A percentile compares a stretch with the other conserved stretches of the same genome.
These are phyloP conservation scores for Hyposmocoma kahamanoa DNA, from an alignment of 1,140 invertebrate species.

Conservation along the genomic window DNA sequence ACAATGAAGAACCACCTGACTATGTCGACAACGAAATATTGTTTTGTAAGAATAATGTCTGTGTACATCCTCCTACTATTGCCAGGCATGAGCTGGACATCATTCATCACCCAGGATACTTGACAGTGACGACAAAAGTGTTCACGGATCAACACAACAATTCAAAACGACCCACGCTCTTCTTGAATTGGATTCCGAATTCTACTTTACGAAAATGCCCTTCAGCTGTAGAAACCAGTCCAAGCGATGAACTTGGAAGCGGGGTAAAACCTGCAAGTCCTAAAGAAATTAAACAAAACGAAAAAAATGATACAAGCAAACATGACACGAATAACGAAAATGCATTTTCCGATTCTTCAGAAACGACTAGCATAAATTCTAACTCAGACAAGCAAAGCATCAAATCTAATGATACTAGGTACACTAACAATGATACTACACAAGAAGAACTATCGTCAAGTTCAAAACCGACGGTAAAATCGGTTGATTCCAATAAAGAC, in stretches of 20 bases:
- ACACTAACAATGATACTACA: slow-evolving; percentile 54
- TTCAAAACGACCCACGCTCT: slow-evolving; percentile 84
- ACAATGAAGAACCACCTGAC: slow-evolving; percentile 73
- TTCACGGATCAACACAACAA: slow-evolving; percentile 82
- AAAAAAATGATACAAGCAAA: slow-evolving; percentile 20
- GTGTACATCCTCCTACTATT: slow-evolving; percentile 92
- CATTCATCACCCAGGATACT: slow-evolving; percentile 92
- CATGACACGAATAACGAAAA: slow-evolving; percentile 44
- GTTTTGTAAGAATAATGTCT: slow-evolving; percentile 95
- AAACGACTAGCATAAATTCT: slow-evolving; percentile 68
- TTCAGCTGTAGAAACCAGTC: slow-evolving; percentile 79
- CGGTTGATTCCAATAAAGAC: slow-evolving; percentile 50
- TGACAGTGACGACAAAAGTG: slow-evolving; percentile 87
- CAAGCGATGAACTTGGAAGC: slow-evolving; percentile 46
- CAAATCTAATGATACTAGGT: slow-evolving; percentile 55
- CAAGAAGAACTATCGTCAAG: slow-evolving; percentile 53
- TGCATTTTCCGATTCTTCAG: slow-evolving; percentile 69
- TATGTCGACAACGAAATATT: slow-evolving; percentile 89
- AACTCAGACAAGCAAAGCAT: slow-evolving; percentile 67
- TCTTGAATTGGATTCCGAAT: slow-evolving; percentile 96
- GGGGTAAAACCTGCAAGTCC: slow-evolving; percentile 36
- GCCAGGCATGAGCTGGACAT: slow-evolving; percentile 86
- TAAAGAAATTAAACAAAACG: slow-evolving; percentile 38
- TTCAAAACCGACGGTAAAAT: slow-evolving; percentile 59
- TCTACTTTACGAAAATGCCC: slow-evolving; percentile 90